These are phyloP conservation scores for Myopa testacea DNA, from an alignment of 2,888 invertebrate species.

Conservation along the genomic window DNA sequence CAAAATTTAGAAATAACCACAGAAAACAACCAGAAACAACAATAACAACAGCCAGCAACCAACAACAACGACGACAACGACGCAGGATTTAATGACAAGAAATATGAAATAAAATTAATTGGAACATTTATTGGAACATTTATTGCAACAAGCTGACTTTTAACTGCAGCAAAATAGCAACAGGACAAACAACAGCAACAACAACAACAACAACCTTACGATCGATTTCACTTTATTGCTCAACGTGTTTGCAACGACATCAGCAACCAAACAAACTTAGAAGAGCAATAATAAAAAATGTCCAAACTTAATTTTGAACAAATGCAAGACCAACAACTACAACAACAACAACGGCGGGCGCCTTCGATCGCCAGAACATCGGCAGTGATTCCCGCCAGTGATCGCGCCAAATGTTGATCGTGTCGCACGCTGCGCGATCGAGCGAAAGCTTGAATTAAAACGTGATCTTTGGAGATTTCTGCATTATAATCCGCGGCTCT, in stretches of 20 bases:
- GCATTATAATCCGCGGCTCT: slow-evolving; percentile 13
- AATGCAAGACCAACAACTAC: background rate
- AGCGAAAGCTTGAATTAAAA: slow-evolving; percentile 42
- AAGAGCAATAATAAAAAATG: background rate
- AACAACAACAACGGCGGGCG: background rate
- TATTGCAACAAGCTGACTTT: slow-evolving; percentile 53
- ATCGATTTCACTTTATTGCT: slow-evolving; percentile 39
- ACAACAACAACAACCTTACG: background rate
- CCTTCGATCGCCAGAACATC: background rate
- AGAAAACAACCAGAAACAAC: slow-evolving; percentile 3
- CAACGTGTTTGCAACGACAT: slow-evolving; percentile 28
- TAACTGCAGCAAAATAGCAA: slow-evolving; percentile 1
- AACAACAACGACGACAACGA: background rate
- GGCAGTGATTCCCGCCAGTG: background rate
- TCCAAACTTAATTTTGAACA: background rate
- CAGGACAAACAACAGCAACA: too few relatives aligned
- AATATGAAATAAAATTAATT: slow-evolving; percentile 51
- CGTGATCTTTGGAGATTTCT: slow-evolving; percentile 47
- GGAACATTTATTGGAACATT: slow-evolving; percentile 55
- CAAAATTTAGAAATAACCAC: slow-evolving; percentile 23
- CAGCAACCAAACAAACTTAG: background rate
- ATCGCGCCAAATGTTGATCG: background rate
- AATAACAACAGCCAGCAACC: slow-evolving; percentile 3
- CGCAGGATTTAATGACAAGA: slow-evolving; percentile 20
- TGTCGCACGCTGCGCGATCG: slow-evolving; percentile 32